Evolutionary conservation across 2,113 vertebrate species (phyloP).

Genomic region (Hoplias malabaricus): DNA sequence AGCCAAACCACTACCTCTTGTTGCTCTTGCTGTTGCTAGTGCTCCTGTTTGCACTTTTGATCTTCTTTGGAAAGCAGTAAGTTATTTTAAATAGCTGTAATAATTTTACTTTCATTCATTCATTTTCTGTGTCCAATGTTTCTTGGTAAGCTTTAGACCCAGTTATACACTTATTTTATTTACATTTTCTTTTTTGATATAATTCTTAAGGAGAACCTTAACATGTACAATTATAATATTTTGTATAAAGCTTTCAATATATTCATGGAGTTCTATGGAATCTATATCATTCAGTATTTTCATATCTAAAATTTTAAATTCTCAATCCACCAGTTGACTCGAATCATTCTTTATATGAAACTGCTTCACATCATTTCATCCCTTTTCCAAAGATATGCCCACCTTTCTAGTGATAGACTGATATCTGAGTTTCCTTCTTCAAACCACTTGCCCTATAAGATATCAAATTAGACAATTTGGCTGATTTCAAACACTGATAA

Average conservation of each 20-base stretch:
- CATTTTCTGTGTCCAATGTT: neutral
- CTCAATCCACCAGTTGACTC: too few species aligned
- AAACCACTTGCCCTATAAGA: neutral
- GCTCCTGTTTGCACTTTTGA: slow-evolving; percentile 4
- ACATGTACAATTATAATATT: too few species aligned
- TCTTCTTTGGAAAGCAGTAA: slow-evolving; percentile 39
- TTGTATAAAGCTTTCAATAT: too few species aligned
- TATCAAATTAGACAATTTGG: neutral
- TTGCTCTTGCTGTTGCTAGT: slow-evolving; percentile 25
- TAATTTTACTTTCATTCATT: neutral
- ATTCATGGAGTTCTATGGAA: too few species aligned
- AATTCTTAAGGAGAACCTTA: too few species aligned
- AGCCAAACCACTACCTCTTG: neutral
- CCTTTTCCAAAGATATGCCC: neutral
- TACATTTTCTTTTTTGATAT: too few species aligned
- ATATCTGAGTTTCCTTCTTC: neutral
- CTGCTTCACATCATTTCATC: neutral
- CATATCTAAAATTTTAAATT: too few species aligned
- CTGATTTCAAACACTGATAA: slow-evolving; percentile 26
- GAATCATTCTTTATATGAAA: neutral
- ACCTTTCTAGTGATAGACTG: neutral
- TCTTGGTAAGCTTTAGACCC: too few species aligned
- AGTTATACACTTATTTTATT: too few species aligned
- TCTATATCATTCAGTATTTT: too few species aligned
- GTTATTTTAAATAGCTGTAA: neutral